Evolutionary conservation across 2,888 invertebrate genomes (phyloP).

Genomic region (Drosophila quasianomalipes): DNA sequence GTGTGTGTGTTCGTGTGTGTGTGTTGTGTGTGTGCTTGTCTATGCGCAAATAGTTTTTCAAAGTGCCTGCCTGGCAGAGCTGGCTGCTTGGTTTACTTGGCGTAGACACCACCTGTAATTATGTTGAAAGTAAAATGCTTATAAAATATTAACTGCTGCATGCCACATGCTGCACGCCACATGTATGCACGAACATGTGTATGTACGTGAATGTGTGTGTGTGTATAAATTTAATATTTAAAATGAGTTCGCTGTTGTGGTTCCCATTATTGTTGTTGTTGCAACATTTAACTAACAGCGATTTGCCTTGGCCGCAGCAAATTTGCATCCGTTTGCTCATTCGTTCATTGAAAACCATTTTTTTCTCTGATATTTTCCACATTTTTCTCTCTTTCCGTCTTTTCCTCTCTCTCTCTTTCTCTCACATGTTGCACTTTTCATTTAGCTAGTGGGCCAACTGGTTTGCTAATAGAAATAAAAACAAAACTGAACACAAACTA

Average conservation of each 20-base stretch:
- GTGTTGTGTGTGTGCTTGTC: conserved; percentile 36
- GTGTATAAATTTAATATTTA: conserved; percentile 64
- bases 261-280: conserved; percentile 26
- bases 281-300: conserved; percentile 61
- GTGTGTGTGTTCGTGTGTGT: conserved; percentile 37
- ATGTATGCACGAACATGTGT: conserved; percentile 1
- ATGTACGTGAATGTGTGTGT: background rate
- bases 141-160: conserved; percentile 77
- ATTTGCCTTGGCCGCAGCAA: conserved; percentile 51
- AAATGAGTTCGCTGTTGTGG: conserved; percentile 43
- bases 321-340: conserved; percentile 27
- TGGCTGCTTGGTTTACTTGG: conserved; percentile 46
- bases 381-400: background rate
- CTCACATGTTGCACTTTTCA: conserved; percentile 58
- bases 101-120: conserved; percentile 73
- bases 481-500: conserved; percentile 75
- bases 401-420: conserved; percentile 2
- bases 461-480: conserved; percentile 79
- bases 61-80: conserved; percentile 56
- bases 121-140: conserved; percentile 79
- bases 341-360: conserved; percentile 66
- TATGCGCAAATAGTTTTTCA: conserved; percentile 75
- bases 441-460: conserved; percentile 68
- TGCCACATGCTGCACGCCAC: conserved; percentile 61
- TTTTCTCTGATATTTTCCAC: conserved; percentile 18